Conservation (phyloP, 2,797 vertebrate genomes). For the Eospalax fontanierii region DNA sequence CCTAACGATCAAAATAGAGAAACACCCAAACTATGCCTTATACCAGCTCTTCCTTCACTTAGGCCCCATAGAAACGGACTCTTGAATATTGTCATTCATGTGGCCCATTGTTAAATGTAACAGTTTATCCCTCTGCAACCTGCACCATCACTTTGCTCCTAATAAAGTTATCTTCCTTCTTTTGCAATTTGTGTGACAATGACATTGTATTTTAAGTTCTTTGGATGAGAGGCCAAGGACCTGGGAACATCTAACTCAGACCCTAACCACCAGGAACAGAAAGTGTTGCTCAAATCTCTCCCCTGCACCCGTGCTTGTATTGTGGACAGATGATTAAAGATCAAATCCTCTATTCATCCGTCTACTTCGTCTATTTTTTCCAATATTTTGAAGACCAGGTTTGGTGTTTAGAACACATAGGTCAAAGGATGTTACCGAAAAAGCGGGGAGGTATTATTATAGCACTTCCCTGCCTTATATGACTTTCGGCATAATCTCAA, state of each 20-base stretch:
- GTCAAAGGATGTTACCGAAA: background rate
- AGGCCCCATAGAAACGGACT: no score
- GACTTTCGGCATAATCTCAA: background rate
- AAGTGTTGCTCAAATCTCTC: background rate
- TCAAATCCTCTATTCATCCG: background rate
- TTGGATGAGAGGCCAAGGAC: background rate
- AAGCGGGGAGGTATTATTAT: no score
- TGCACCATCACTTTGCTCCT: background rate
- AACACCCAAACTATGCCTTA: background rate
- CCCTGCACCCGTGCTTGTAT: no score
- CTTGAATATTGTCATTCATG: background rate
- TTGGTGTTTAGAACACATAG: background rate
- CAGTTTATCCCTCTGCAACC: background rate
- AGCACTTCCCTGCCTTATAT: background rate
- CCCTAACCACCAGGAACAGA: background rate
- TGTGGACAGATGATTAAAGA: background rate
- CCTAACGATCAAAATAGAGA: background rate
- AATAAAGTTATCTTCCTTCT: background rate
- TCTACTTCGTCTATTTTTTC: background rate
- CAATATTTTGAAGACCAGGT: background rate
- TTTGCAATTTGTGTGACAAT: background rate
- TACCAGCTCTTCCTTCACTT: background rate
- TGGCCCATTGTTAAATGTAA: background rate
- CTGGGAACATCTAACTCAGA: background rate
- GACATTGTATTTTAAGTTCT: background rate